Conservation (phyloP, 2,797 vertebrate genomes). For the Malacoctenus gilli region DNA sequence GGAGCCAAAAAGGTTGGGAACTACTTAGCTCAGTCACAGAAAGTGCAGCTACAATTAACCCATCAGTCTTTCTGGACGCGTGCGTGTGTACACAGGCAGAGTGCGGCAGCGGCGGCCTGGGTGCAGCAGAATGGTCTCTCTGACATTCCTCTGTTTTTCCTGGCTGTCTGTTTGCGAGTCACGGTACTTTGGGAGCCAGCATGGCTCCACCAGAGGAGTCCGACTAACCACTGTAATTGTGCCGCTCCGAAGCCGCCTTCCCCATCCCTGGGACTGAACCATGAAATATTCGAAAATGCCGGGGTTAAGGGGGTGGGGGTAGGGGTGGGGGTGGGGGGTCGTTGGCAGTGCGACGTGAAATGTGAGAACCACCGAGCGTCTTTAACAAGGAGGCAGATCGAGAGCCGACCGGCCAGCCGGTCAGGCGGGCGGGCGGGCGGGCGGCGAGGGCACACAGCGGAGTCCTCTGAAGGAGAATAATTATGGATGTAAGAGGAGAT, state of each 20-base stretch:
- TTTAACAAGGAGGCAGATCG: constrained; percentile 72
- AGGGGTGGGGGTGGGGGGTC: constrained; percentile 58
- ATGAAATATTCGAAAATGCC: constrained; percentile 78
- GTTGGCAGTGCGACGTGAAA: constrained; percentile 71
- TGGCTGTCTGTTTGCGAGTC: constrained; percentile 68
- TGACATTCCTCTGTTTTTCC: constrained; percentile 73
- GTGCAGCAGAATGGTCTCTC: constrained; percentile 49
- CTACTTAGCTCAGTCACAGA: constrained; percentile 32
- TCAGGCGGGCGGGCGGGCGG: constrained; percentile 49
- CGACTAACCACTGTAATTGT: constrained; percentile 82
- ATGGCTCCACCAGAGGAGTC: constrained; percentile 71
- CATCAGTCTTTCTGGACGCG: constrained; percentile 30
- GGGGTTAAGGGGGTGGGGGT: constrained; percentile 65
- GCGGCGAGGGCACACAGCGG: constrained; percentile 52
- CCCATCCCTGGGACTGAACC: constrained; percentile 75
- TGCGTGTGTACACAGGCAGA: constrained; percentile 11
- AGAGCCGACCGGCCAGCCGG: constrained; percentile 54
- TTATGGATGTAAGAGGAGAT: constrained; percentile 78
- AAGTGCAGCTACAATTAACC: constrained; percentile 51
- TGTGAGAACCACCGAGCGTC: constrained; percentile 69
- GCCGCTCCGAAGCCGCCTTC: constrained; percentile 66
- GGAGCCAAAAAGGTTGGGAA: constrained; percentile 20
- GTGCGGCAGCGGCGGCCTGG: constrained; percentile 30
- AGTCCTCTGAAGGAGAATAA: constrained; percentile 73
- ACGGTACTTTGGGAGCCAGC: constrained; percentile 71